Evolutionary conservation across 2,113 vertebrate species (phyloP).

Genomic region (Muntiacus muntjak): DNA sequence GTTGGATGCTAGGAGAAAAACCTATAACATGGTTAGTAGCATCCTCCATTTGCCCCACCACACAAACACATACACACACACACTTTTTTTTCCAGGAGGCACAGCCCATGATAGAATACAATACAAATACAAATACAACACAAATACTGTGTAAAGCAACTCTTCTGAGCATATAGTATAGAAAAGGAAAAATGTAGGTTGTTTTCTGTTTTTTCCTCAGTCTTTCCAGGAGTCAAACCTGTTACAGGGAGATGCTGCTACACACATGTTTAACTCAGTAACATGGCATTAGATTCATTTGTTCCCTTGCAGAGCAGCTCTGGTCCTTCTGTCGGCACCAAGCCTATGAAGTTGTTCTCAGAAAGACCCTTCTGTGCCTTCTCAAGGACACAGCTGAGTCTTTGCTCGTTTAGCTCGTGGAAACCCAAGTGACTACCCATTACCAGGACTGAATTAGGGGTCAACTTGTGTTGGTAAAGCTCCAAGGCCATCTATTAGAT

Average conservation of each 20-base stretch:
- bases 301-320: background rate
- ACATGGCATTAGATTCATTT: background rate
- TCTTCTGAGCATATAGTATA: background rate
- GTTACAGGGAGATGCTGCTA: background rate
- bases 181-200: background rate
- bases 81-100: background rate
- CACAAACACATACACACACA: background rate
- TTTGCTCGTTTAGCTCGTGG: background rate
- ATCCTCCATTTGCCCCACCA: background rate
- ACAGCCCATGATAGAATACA: too few relatives aligned
- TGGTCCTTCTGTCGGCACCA: background rate
- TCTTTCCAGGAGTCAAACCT: background rate
- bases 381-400: background rate
- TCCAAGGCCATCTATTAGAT: background rate
- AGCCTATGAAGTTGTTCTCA: background rate
- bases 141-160: background rate
- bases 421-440: background rate
- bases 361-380: background rate
- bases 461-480: background rate
- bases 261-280: background rate
- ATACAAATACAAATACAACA: background rate
- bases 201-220: fast-evolving
- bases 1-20: background rate
- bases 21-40: background rate
- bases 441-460: background rate